Conservation (phyloP, 2,888 invertebrate genomes). For the Plemyria rubiginata region DNA sequence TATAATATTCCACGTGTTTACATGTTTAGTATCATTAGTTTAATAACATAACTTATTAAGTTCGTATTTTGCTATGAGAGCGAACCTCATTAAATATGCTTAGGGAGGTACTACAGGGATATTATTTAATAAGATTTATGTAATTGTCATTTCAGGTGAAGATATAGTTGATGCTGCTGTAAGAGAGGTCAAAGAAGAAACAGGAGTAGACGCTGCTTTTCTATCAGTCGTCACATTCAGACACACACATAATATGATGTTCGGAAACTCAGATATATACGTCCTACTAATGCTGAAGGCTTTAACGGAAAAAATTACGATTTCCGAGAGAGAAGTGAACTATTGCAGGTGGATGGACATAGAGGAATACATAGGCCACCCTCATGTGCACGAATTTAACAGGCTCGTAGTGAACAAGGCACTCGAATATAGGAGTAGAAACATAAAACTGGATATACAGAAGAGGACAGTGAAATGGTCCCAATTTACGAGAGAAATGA, state of each 20-base stretch:
- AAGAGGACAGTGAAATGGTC: conserved; percentile 77
- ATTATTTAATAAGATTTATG: too few relatives aligned
- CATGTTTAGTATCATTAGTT: too few relatives aligned
- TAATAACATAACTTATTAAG: too few relatives aligned
- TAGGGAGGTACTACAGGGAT: too few relatives aligned
- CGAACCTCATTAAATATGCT: too few relatives aligned
- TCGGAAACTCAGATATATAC: conserved; percentile 94
- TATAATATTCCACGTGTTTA: too few relatives aligned
- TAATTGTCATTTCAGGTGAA: conserved; percentile 86
- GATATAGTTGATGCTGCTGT: conserved; percentile 91
- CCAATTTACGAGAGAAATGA: conserved; percentile 63
- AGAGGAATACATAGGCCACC: conserved; percentile 88
- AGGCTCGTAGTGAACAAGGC: conserved; percentile 87
- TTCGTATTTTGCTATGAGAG: too few relatives aligned
- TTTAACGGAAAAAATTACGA: conserved; percentile 84
- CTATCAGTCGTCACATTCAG: conserved; percentile 90
- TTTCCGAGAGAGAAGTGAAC: conserved; percentile 90
- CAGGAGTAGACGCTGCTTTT: conserved; percentile 91
- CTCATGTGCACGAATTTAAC: conserved; percentile 90
- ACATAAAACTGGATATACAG: conserved; percentile 85
- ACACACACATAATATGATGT: conserved; percentile 91
- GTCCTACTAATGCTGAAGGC: conserved; percentile 90
- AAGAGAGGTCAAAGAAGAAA: conserved; percentile 96
- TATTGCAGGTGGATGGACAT: conserved; percentile 93
- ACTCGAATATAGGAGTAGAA: conserved; percentile 85